Base-by-base conservation (phyloP, 2,888 invertebrate species). In the Tanaodytes sp. region DNA sequence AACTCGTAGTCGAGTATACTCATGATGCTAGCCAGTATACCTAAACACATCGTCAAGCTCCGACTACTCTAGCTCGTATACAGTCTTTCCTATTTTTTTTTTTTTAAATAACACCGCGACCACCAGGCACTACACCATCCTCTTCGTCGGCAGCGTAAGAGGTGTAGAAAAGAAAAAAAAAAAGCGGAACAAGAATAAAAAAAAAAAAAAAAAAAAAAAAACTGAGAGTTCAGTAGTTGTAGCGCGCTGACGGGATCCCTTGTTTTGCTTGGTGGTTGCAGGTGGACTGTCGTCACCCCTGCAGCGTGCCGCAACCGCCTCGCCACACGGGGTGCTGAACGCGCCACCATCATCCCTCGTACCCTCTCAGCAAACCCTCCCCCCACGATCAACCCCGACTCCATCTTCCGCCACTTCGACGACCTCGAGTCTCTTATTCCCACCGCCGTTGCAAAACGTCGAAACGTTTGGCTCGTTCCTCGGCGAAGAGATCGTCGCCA, bases 401-500 rank as follows among this genome's bases (percentile, higher is more conserved):
- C 84, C 84, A 72, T 82, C 84, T 73, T 82, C 82, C 73, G 80
- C 80, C 71, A 81, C 83, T 71, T 82, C 83, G 73, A 78, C 83
- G 62, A 82, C 84, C 73, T 85, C 86, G 73, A 84, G 85, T 69
- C 82, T 84, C 78, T 85, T 86, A 70, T 86, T 87, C 76, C 87
- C 88, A 59, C 87, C 87, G 48, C 87, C 88, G 72, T 88, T 90
- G 78, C 90, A 90, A 84, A 90, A 89, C 86, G 90, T 91, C 79
- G 91, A 91, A 83, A 88, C 89, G 78, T 91, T 91, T 87, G 92
- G 92, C 86, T 89, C 90, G 74, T 87, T 91, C 82, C 88, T 93
- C 83, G 94, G 94, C 85, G 92, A 93, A 85, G 93, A 93, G 85
- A 91, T 94, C 85, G 93, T 93, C 85, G 90, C 90, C 79, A 90